Evolutionary conservation across 1,140 invertebrate species (phyloP).

Genomic region (Pseudachorutes palmiensis): DNA sequence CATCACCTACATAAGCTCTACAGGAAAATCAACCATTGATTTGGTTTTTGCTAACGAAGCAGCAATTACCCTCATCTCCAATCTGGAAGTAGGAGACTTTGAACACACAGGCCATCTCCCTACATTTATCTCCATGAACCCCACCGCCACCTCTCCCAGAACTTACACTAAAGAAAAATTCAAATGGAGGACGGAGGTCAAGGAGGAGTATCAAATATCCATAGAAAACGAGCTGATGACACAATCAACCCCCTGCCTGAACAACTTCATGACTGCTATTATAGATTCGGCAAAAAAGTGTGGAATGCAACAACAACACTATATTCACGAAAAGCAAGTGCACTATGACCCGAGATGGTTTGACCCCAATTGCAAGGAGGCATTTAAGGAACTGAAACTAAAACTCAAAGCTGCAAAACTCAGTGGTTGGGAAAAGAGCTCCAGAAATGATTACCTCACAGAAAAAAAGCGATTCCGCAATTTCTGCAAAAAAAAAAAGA

Average conservation of each 20-base stretch:
- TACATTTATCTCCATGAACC: neutral
- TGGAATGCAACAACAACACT: neutral
- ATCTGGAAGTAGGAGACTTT: neutral
- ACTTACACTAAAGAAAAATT: neutral
- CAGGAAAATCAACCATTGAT: neutral
- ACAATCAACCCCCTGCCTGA: neutral
- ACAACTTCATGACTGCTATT: neutral
- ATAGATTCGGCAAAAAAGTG: neutral
- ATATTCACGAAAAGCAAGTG: neutral
- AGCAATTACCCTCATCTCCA: neutral
- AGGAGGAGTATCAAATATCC: neutral
- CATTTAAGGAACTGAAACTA: neutral
- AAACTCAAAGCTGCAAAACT: neutral
- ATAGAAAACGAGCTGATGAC: neutral
- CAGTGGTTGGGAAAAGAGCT: neutral
- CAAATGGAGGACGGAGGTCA: neutral
- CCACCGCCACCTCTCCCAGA: neutral
- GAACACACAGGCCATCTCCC: neutral
- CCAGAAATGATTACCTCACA: neutral
- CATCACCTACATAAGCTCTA: neutral
- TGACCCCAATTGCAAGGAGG: neutral
- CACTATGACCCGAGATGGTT: neutral
- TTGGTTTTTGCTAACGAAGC: neutral
- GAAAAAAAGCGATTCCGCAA: neutral
- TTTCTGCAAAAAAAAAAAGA: neutral